Conservation (phyloP, 2,797 vertebrate genomes). For the Petrocephalus sullivani region DNA sequence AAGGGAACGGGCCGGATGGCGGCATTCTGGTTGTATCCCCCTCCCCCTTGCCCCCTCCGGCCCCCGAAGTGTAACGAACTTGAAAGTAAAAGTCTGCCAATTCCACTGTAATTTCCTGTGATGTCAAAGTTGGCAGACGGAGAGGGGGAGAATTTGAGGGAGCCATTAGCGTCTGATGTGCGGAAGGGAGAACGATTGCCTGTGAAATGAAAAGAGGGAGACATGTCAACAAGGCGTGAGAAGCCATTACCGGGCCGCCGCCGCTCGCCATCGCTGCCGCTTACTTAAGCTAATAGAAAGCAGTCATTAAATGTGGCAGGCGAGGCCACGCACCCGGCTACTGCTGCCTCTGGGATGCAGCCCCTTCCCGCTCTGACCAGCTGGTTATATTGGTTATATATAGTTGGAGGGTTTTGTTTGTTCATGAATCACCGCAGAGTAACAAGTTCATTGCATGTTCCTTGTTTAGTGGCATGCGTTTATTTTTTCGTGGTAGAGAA, state of each 20-base stretch:
- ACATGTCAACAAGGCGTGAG: constrained; percentile 59
- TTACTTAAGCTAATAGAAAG: constrained; percentile 59
- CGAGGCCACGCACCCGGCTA: background rate
- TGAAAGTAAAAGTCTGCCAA: constrained; percentile 59
- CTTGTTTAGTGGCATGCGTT: background rate
- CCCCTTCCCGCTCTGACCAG: background rate
- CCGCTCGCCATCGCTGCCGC: constrained; percentile 53
- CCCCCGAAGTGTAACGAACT: constrained; percentile 58
- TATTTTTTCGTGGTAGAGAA: too few species aligned
- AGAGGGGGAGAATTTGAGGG: constrained; percentile 69
- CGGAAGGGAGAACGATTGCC: constrained; percentile 52
- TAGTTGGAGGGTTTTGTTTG: background rate
- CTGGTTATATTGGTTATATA: background rate
- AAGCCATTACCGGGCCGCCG: constrained; percentile 60
- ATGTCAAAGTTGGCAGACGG: constrained; percentile 69
- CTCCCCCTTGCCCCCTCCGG: background rate
- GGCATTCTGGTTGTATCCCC: constrained; percentile 44
- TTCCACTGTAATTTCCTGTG: constrained; percentile 70
- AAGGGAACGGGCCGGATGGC: constrained; percentile 45
- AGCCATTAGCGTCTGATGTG: constrained; percentile 71
- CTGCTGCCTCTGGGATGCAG: background rate
- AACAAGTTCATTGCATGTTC: background rate
- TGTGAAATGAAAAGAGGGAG: constrained; percentile 57
- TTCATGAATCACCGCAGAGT: background rate
- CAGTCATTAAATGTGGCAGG: constrained; percentile 47